Base-by-base conservation (phyloP, 2,797 vertebrate species). In the Enteromius argenteus region DNA sequence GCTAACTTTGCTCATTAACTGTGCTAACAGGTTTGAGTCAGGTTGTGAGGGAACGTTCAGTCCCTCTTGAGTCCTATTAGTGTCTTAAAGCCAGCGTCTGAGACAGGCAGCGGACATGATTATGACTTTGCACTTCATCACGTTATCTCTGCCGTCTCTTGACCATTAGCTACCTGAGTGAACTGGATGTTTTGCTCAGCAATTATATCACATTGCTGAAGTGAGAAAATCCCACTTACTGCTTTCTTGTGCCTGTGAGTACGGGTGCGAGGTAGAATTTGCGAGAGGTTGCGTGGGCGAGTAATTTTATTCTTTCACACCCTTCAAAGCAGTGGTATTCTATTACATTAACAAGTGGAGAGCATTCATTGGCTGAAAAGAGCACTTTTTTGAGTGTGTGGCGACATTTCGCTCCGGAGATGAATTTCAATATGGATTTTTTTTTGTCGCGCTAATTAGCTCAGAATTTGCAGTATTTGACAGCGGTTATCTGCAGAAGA, bases 1-100 rank as follows among this genome's bases (percentile, higher is more conserved):
- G 93, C 84, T 96, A 96, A 96, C 93, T 93, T 96, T 93, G 94
- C 94, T 96, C 95, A 96, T 97, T 97, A 96, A 95, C 92, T 90
- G 90, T 90, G 92, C 91, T 92, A 93, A 94, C 93, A 93, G 83
- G 88, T 91, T 85, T 89, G 92, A 94, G 94, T 95, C 94, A 95
- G 94, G 90, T 93, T 95, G 94, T 87, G 89, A 93, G 92, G 91
- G 89, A 91, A 90, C 85, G 89, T 89, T 91, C 89, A 87, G 92
- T 94, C 93, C 93, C 94, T 94, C 94, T 95, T 93, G 92, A 91
- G 93, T 94, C 92, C 91, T 90, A 95, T 96, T 95, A 95, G 94
- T 92, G 91, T 92, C 92, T 92, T 92, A 92, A 92, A 93, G 88
- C 89, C 91, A 86, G 87, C 88, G 89, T 86, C 88, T 85, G 86